Evolutionary conservation across 2,888 invertebrate genomes (phyloP).

Genomic region (Dyspetes luteomarginatus): DNA sequence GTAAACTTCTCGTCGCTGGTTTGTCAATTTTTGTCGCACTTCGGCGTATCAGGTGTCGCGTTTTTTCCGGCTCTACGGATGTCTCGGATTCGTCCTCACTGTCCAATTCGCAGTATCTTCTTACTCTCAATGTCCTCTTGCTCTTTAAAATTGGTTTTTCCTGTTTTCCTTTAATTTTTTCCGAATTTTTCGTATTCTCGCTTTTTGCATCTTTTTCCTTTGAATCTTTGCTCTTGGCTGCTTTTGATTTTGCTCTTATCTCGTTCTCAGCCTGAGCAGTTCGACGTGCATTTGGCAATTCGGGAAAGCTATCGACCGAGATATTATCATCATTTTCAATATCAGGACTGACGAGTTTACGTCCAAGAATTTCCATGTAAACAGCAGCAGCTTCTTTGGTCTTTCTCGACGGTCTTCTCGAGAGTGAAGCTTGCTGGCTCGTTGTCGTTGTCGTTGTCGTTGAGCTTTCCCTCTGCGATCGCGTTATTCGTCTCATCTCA

Average conservation of each 20-base stretch:
- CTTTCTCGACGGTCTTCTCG: conserved; percentile 87
- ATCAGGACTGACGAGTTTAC: conserved; percentile 87
- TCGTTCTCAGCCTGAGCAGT: conserved; percentile 86
- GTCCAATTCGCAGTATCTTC: conserved; percentile 78
- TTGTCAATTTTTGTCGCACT: conserved; percentile 70
- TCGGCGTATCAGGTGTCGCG: conserved; percentile 75
- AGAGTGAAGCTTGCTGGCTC: conserved; percentile 2
- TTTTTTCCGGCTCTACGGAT: conserved; percentile 75
- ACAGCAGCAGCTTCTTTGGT: conserved; percentile 91
- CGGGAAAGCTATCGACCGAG: conserved; percentile 88
- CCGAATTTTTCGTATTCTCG: conserved; percentile 32
- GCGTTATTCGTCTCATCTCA: conserved; percentile 80
- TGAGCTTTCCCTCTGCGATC: conserved; percentile 75
- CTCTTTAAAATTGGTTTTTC: conserved; percentile 71
- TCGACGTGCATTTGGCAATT: conserved; percentile 87
- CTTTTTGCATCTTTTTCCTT: conserved; percentile 56
- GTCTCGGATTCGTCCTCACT: conserved; percentile 78
- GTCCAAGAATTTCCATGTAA: conserved; percentile 90
- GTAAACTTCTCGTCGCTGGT: conserved; percentile 73
- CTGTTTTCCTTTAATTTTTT: conserved; percentile 56
- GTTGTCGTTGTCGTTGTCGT: conserved; percentile 53
- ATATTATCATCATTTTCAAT: conserved; percentile 87
- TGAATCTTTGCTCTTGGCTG: conserved; percentile 75
- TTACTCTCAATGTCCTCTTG: conserved; percentile 75
- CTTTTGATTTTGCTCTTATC: conserved; percentile 82